Percentiles rank a stretch among this genome's conserved stretches.
Evolutionary conservation across 92 coral and sea anemone genomes (phyloP).

Genomic region (Siderastrea siderea): DNA sequence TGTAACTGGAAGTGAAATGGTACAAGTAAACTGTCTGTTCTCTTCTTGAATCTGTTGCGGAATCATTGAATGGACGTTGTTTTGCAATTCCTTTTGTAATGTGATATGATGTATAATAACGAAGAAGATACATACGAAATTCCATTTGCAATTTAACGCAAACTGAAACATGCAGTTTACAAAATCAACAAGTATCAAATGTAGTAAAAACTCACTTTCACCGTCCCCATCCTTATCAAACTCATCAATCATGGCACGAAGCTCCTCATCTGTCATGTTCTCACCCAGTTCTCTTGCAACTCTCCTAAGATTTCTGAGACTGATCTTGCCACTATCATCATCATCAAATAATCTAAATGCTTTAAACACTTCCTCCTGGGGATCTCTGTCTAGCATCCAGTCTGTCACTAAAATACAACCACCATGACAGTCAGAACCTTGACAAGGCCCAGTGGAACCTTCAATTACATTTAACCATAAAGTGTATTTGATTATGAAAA

Average conservation of each 20-base stretch:
- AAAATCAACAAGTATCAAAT: neutral
- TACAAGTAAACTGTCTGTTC: too few relatives aligned
- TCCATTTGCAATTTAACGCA: neutral
- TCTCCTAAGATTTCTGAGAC: constrained; percentile 95
- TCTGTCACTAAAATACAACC: constrained; percentile 86
- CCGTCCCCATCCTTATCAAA: constrained; percentile 99
- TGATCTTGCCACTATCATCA: constrained; percentile 99
- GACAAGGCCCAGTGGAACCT: too few relatives aligned
- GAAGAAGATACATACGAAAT: too few relatives aligned
- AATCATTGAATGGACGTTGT: too few relatives aligned
- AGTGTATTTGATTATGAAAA: too few relatives aligned
- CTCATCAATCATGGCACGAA: constrained; percentile 99
- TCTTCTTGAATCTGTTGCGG: too few relatives aligned
- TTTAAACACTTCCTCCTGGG: constrained; percentile 97
- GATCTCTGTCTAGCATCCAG: constrained; percentile 99
- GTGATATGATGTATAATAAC: too few relatives aligned
- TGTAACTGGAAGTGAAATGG: too few relatives aligned
- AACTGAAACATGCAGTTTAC: neutral
- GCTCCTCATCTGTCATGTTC: constrained; percentile 99
- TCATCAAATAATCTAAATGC: constrained; percentile 98
- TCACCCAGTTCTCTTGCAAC: constrained; percentile 99
- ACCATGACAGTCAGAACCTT: too few relatives aligned
- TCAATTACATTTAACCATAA: too few relatives aligned
- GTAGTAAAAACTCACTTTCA: constrained; percentile 84
- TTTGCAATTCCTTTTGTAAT: too few relatives aligned